Evolutionary conservation across 2,797 vertebrate species (phyloP).

Genomic region (Carapus acus): DNA sequence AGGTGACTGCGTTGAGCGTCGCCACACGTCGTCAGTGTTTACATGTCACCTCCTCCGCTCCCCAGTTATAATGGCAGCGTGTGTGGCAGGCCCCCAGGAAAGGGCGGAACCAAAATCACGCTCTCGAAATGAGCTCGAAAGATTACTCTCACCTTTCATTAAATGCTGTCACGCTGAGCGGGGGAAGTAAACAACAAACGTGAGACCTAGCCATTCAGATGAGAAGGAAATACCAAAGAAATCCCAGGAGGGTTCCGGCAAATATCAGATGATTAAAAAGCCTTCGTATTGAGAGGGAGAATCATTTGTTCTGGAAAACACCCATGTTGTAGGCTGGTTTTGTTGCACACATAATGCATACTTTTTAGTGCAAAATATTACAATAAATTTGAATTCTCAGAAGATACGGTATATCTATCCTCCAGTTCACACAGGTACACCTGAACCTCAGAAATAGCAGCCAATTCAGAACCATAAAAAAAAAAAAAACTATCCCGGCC

Average conservation of each 20-base stretch:
- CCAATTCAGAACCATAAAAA: too few relatives aligned
- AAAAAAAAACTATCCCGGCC: too few relatives aligned
- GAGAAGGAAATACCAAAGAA: conserved; percentile 60
- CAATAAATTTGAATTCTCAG: too few relatives aligned
- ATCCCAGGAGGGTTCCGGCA: conserved; percentile 44
- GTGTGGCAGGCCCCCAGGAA: conserved; percentile 7
- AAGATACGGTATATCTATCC: too few relatives aligned
- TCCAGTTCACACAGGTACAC: too few relatives aligned
- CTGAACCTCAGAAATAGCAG: too few relatives aligned
- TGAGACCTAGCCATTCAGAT: conserved; percentile 36
- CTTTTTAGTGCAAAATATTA: too few relatives aligned
- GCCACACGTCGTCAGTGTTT: too few relatives aligned
- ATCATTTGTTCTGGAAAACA: too few relatives aligned
- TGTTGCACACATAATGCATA: too few relatives aligned
- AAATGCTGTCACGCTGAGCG: conserved; percentile 48
- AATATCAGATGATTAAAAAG: conserved; percentile 60
- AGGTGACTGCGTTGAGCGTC: too few relatives aligned
- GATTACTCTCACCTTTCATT: conserved; percentile 68
- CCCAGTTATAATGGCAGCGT: conserved; percentile 17
- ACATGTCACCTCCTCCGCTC: conserved; percentile 9
- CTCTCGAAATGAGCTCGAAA: conserved; percentile 32
- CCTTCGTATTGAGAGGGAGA: not conserved
- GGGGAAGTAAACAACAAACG: conserved; percentile 45
- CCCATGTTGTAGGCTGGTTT: too few relatives aligned
- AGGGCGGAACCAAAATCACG: conserved; percentile 18